Percentiles rank a stretch among this genome's conserved stretches.
Evolutionary conservation across 2,888 invertebrate species (phyloP).

Genomic region (Parascotia fuliginaria): DNA sequence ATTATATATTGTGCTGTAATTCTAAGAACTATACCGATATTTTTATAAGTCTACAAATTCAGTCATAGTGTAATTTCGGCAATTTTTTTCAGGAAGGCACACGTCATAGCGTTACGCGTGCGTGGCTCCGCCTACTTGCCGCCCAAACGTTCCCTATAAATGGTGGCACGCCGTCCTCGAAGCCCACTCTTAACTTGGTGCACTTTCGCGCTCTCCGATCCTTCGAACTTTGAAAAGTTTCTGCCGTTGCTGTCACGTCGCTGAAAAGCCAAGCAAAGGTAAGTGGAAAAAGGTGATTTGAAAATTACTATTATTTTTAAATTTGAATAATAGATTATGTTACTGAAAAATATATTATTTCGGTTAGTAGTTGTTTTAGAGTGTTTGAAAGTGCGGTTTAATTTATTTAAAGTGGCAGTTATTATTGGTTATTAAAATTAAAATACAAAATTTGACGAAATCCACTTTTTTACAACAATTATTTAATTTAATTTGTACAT

Average conservation of each 20-base stretch:
- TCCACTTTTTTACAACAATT: too few relatives aligned
- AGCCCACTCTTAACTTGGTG: constrained; percentile 67
- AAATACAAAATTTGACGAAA: too few relatives aligned
- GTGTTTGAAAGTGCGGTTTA: too few relatives aligned
- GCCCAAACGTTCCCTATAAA: constrained; percentile 74
- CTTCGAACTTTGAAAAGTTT: constrained; percentile 54
- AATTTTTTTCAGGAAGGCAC: constrained; percentile 23
- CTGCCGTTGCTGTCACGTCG: constrained; percentile 28
- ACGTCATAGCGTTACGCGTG: constrained; percentile 64
- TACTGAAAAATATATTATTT: too few relatives aligned
- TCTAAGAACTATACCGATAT: too few relatives aligned
- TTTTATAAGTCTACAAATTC: not conserved
- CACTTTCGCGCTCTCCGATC: constrained; percentile 61
- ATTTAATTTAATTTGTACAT: too few relatives aligned
- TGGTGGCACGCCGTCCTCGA: constrained; percentile 46
- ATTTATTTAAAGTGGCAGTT: too few relatives aligned
- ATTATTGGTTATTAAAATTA: too few relatives aligned
- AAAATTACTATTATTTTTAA: not conserved
- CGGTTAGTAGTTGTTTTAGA: too few relatives aligned
- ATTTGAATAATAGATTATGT: not conserved
- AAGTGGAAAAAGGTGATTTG: constrained; percentile 24
- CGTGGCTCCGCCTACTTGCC: constrained; percentile 75
- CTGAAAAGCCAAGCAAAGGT: constrained; percentile 43
- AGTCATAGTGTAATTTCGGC: not conserved
- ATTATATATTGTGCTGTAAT: too few relatives aligned